Evolutionary conservation across 2,797 vertebrate species (phyloP).

Genomic region (Syngnathus acus): DNA sequence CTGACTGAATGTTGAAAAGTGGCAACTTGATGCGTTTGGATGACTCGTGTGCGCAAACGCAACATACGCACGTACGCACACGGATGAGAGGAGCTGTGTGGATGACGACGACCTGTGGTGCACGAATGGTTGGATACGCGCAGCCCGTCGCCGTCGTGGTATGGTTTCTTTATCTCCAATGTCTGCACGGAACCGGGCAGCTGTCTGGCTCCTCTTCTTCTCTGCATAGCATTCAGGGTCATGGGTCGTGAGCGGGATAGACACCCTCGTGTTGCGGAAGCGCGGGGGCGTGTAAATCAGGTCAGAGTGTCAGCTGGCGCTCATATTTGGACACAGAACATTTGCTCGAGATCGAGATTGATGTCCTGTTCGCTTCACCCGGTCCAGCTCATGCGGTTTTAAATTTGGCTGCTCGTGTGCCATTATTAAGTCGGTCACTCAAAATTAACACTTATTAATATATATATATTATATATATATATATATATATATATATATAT

Average conservation of each 20-base stretch:
- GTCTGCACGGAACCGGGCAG: not conserved
- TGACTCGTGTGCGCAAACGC: not conserved
- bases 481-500: too few relatives aligned
- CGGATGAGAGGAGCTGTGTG: not conserved
- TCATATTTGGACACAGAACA: not conserved
- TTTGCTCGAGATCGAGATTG: not conserved
- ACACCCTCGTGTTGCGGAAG: not conserved
- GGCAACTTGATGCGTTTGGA: not conserved
- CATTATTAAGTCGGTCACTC: too few relatives aligned
- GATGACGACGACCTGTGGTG: not conserved
- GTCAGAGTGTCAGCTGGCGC: not conserved
- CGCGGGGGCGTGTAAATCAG: not conserved
- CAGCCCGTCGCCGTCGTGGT: not conserved
- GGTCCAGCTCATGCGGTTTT: too few relatives aligned
- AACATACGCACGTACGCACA: not conserved
- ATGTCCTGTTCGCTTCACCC: not conserved
- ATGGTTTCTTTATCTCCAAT: not conserved
- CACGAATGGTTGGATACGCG: slow-evolving; percentile 22
- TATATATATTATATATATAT: too few relatives aligned
- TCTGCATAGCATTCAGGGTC: slow-evolving; percentile 16
- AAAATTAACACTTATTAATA: too few relatives aligned
- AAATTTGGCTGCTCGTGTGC: not conserved
- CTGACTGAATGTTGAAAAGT: not conserved
- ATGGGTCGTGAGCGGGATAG: slow-evolving; percentile 8
- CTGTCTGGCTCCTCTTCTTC: slow-evolving; percentile 10